A percentile compares a stretch with the other conserved stretches of the same genome.
Conservation (phyloP, 1,140 invertebrate species). For the Cecropterus lyciades region DNA sequence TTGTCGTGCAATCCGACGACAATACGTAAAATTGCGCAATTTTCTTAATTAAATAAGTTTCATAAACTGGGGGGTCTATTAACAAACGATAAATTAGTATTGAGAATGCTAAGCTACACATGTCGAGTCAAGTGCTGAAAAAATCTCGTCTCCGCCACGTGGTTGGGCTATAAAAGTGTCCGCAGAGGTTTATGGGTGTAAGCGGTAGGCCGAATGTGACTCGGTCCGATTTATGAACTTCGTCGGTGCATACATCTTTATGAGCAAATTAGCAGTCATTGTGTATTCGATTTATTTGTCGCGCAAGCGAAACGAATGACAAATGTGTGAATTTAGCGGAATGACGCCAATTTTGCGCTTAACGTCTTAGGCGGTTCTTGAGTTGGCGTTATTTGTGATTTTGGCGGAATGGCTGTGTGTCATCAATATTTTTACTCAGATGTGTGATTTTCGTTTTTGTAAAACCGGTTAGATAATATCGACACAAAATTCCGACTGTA, state of each 20-base stretch:
- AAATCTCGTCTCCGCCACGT: conserved; percentile 76
- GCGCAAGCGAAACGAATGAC: conserved; percentile 62
- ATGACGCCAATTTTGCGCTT: conserved; percentile 53
- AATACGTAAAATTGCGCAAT: not conserved
- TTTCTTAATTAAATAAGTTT: not conserved
- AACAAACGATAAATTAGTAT: conserved; percentile 79
- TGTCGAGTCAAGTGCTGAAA: conserved; percentile 80
- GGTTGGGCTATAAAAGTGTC: conserved; percentile 82
- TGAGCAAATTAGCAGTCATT: conserved; percentile 82
- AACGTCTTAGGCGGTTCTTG: conserved; percentile 1
- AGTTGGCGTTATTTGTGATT: not conserved
- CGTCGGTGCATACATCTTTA: conserved; percentile 79
- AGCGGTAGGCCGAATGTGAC: conserved; percentile 79
- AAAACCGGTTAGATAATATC: too few species aligned
- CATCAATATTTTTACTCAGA: too few species aligned
- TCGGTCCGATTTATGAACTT: conserved; percentile 74
- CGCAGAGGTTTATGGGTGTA: conserved; percentile 78
- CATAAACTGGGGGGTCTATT: conserved; percentile 65
- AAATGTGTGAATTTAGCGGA: conserved; percentile 68
- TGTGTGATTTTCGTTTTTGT: too few species aligned
- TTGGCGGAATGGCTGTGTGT: too few species aligned
- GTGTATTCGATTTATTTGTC: conserved; percentile 78
- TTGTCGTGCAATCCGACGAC: too few species aligned
- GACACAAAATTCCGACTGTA: too few species aligned
- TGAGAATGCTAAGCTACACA: conserved; percentile 70